Conservation (phyloP, 2,113 vertebrate species). For the Erythrocercus mccallii region DNA sequence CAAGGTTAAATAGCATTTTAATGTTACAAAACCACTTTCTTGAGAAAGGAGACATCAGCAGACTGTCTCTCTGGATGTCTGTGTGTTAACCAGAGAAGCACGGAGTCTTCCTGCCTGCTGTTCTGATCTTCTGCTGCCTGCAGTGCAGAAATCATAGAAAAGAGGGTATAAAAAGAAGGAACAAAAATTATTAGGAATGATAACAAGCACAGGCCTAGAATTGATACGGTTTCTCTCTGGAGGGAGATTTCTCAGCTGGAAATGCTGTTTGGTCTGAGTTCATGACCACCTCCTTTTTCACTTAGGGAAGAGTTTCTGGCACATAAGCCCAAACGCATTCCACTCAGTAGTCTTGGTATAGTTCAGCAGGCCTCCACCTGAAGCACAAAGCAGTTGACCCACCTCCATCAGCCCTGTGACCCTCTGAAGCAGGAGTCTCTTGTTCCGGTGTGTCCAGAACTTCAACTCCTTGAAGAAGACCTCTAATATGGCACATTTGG, state of each 20-base stretch:
- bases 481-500: accelerated
- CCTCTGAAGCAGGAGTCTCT: neutral
- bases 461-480: neutral
- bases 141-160: neutral
- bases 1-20: neutral
- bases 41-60: neutral
- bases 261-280: neutral
- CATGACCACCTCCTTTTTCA: neutral
- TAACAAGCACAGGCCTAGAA: neutral
- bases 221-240: neutral
- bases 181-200: neutral
- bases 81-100: neutral
- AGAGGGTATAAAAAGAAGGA: neutral
- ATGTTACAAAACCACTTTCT: neutral
- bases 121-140: neutral
- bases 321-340: neutral
- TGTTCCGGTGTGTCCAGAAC: accelerated
- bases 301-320: neutral
- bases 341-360: neutral
- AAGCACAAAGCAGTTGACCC: neutral
- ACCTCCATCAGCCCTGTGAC: neutral
- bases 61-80: neutral
- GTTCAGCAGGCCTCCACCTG: neutral
- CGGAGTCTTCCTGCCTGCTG: neutral
- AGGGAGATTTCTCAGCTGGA: neutral